A percentile compares a stretch with the other conserved stretches of the same genome.
phyloP scores from a whole-genome alignment of 1,140 invertebrate species.

The Gerris buenoi region DNA sequence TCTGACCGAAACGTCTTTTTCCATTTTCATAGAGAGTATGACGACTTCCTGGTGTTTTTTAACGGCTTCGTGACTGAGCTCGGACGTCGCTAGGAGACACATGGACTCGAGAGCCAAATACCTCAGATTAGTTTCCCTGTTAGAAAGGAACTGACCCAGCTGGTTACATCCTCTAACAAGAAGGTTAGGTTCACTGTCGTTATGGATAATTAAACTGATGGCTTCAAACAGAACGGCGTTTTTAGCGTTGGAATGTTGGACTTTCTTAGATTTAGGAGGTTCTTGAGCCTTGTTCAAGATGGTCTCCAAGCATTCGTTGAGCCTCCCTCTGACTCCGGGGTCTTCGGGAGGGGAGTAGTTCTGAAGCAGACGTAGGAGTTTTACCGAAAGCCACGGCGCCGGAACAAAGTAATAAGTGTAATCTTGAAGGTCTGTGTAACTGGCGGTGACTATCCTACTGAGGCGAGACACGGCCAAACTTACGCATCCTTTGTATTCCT shows the following conservation, averaged over 20 bases:
- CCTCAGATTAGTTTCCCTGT: slow-evolving; percentile 94
- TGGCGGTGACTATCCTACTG: slow-evolving; percentile 91
- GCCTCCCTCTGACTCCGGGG: slow-evolving; percentile 79
- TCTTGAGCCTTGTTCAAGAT: slow-evolving; percentile 99
- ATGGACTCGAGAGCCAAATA: slow-evolving; percentile 98
- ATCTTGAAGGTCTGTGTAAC: slow-evolving; percentile 96
- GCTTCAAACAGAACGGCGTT: slow-evolving; percentile 99
- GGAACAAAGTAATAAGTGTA: slow-evolving; percentile 99
- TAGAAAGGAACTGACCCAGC: slow-evolving; percentile 93
- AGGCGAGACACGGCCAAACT: slow-evolving; percentile 92
- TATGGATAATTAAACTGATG: slow-evolving; percentile 98
- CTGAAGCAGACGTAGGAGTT: slow-evolving; percentile 87
- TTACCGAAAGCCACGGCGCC: slow-evolving; percentile 98
- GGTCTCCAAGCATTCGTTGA: slow-evolving; percentile 98
- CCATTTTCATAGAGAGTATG: slow-evolving; percentile 97
- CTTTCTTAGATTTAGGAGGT: slow-evolving; percentile 99
- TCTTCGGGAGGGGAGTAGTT: slow-evolving; percentile 97
- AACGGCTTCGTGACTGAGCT: slow-evolving; percentile 99
- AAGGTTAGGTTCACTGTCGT: slow-evolving; percentile 94
- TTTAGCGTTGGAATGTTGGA: slow-evolving; percentile 99
- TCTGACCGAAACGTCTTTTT: slow-evolving; percentile 95
- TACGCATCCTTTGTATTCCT: slow-evolving; percentile 98
- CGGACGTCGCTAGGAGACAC: slow-evolving; percentile 96
- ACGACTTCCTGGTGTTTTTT: slow-evolving; percentile 99
- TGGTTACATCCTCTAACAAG: slow-evolving; percentile 97